These are phyloP conservation scores for Iguana delicatissima DNA, from an alignment of 2,797 vertebrate species.

Conservation along the genomic window DNA sequence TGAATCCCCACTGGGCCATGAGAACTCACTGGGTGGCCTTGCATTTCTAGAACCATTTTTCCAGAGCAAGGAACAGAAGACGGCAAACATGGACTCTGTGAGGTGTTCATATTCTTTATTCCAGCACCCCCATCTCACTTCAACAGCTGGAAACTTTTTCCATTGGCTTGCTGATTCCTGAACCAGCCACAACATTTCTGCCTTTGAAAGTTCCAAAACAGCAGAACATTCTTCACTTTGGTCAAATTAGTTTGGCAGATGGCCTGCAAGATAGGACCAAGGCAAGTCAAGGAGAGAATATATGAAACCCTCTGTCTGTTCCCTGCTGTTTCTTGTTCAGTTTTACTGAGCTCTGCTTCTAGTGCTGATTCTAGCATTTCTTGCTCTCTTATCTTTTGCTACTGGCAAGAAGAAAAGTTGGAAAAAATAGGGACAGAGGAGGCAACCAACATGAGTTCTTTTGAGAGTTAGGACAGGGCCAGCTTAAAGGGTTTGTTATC, in stretches of 20 bases:
- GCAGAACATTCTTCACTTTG: background rate
- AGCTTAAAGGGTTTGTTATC: background rate
- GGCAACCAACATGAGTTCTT: background rate
- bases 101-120: background rate
- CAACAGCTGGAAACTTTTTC: background rate
- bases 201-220: background rate
- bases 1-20: too few relatives aligned
- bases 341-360: background rate
- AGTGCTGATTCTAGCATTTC: conserved; percentile 1
- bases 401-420: background rate
- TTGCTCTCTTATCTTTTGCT: conserved; percentile 1
- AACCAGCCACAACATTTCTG: background rate
- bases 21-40: too few relatives aligned
- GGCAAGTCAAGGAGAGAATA: background rate
- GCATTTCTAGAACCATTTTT: background rate
- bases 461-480: background rate
- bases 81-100: background rate
- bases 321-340: background rate
- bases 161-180: background rate
- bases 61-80: background rate
- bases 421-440: too few relatives aligned
- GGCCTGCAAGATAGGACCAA: background rate
- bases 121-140: too few relatives aligned
- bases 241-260: background rate
- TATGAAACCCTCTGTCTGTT: background rate